These are phyloP conservation scores for Lypha dubia DNA, from an alignment of 2,888 invertebrate genomes.

Conservation along the genomic window DNA sequence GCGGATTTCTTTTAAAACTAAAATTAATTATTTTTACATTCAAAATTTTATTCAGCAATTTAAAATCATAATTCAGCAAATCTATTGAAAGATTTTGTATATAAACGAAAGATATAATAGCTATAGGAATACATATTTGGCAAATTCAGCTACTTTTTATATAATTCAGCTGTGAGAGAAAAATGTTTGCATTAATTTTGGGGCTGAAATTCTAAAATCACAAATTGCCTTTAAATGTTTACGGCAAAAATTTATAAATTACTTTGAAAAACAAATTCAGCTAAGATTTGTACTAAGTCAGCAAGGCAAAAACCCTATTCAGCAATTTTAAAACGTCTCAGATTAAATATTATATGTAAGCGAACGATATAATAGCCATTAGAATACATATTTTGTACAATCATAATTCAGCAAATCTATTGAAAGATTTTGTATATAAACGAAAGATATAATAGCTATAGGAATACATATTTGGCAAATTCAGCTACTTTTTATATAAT, in stretches of 20 bases:
- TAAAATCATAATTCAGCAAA: constrained; percentile 6
- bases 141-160: background rate
- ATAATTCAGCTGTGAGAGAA: background rate
- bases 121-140: background rate
- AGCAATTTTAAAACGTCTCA: too few species aligned
- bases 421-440: background rate
- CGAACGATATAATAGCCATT: too few species aligned
- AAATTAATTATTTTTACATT: background rate
- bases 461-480: background rate
- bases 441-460: rapidly evolving
- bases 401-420: constrained; percentile 3
- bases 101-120: too few species aligned
- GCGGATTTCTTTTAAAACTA: background rate
- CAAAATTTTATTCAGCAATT: background rate
- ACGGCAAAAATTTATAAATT: background rate
- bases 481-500: background rate
- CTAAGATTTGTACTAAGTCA: too few species aligned
- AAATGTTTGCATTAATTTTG: background rate
- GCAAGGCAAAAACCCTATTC: too few species aligned
- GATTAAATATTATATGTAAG: too few species aligned
- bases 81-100: background rate
- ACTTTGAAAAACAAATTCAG: too few species aligned
- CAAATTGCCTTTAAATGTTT: background rate
- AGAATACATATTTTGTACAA: too few species aligned
- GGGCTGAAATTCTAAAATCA: background rate